phyloP scores from a whole-genome alignment of 2,888 invertebrate species.

The Synanthedon andrenaeformis region DNA sequence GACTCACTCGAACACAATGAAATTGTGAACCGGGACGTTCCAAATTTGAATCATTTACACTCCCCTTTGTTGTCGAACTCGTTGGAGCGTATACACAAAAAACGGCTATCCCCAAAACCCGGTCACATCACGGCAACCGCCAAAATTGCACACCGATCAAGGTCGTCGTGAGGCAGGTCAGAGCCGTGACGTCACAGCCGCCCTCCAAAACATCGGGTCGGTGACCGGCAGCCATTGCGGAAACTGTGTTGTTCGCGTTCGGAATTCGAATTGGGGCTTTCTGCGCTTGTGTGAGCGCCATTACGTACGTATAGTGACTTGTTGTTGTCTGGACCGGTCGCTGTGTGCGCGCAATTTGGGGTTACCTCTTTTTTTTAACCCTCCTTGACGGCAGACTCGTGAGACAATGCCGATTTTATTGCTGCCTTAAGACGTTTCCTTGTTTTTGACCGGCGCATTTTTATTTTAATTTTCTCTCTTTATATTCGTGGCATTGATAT shows the following conservation, averaged over 20 bases:
- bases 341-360: conserved; percentile 14
- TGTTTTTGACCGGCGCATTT: neutral
- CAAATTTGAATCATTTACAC: neutral
- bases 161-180: conserved; percentile 63
- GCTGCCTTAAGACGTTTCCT: neutral
- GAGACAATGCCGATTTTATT: conserved; percentile 1
- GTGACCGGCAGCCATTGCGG: conserved; percentile 59
- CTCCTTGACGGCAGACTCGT: neutral
- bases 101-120: conserved; percentile 15
- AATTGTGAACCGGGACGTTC: neutral
- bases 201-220: conserved; percentile 62
- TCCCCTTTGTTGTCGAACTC: neutral
- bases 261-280: conserved; percentile 64
- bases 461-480: neutral
- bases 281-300: conserved; percentile 39
- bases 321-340: conserved; percentile 4
- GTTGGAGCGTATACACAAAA: neutral
- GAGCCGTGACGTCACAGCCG: conserved; percentile 59
- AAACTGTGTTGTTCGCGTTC: conserved; percentile 63
- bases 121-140: conserved; percentile 16
- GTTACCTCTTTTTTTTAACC: conserved; percentile 13
- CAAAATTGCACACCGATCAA: conserved; percentile 40
- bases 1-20: no score
- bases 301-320: neutral
- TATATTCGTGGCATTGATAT: no score